Conservation (phyloP, 2,797 vertebrate species). For the Sitta carolinensis region DNA sequence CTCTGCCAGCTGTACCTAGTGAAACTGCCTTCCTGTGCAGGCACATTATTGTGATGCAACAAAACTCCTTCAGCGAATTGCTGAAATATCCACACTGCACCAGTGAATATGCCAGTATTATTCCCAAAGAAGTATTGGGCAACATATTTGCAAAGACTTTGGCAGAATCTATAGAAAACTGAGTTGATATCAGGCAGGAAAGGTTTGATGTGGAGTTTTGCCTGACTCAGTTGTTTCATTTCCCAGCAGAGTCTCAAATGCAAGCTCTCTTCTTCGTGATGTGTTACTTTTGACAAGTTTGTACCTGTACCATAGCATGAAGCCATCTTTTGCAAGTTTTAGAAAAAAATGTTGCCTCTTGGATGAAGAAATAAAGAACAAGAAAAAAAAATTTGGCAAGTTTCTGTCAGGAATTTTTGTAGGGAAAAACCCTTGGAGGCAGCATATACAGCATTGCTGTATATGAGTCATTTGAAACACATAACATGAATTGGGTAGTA, state of each 20-base stretch:
- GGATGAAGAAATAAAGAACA: neutral
- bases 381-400: neutral
- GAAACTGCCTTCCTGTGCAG: neutral
- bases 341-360: neutral
- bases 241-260: neutral
- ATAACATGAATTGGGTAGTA: neutral
- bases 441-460: neutral
- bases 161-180: neutral
- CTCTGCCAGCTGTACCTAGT: neutral
- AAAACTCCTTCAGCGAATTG: neutral
- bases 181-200: neutral
- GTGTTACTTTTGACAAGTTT: neutral
- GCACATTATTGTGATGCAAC: neutral
- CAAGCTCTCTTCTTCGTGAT: neutral
- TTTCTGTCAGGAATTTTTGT: neutral
- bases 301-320: slow-evolving; percentile 4
- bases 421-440: slow-evolving; percentile 6
- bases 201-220: neutral
- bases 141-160: slow-evolving; percentile 18
- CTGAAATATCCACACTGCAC: neutral
- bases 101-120: neutral
- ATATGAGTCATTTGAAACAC: slow-evolving; percentile 17
- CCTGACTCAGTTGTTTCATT: neutral
- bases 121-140: neutral
- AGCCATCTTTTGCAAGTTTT: neutral